Base-by-base conservation (phyloP, 1,140 invertebrate genomes). In the Drosophila truncata region DNA sequence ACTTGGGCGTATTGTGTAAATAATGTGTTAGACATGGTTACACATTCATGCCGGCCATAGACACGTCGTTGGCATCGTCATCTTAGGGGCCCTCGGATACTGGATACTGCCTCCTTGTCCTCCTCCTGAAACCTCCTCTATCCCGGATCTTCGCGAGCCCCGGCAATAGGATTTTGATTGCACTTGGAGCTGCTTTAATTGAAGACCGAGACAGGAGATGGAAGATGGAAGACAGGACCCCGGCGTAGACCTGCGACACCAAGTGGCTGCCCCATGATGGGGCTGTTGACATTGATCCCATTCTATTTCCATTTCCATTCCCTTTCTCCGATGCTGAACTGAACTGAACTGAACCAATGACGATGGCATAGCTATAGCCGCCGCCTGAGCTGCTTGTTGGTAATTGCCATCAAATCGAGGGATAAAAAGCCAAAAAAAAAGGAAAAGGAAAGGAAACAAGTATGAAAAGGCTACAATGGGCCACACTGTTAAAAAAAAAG, bases 1-100 rank as follows among this genome's bases (percentile, higher is more conserved):
- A 86, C 82, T 86, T 86, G 82, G 78, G 69, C 79, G 83, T 82
- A 86, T 87, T 86, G 82, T 86, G 82, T 86, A 87, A 86, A 86
- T 86, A 86, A 86, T 86, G 78, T 67, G 82, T 71, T 86, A 75
- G 79, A 82, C 83, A 87, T 82, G 74, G 64, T 73, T 60, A 72
- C 67, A 73, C 70, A 73, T 73, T 73, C 70, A 72, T 71, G 47
- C 54, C 52, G 69, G 66, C 66, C 69, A 72, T 72, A 67, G 66
- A 69, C 66, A 69, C 63, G 35, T 69, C 66, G 63, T 69, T 52
- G 25, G 44, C 64, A 66, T 66, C 63, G 63, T 66, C 27, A 65
- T 66, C 65, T 37, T 37, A 11, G 33, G 20, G 9, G 33, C 33
- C 20, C 20, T 54, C 31, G 9, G 52, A 23, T 54, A 54, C 18